Conservation (phyloP, 2,113 vertebrate genomes). For the Bujurquina vittata region DNA sequence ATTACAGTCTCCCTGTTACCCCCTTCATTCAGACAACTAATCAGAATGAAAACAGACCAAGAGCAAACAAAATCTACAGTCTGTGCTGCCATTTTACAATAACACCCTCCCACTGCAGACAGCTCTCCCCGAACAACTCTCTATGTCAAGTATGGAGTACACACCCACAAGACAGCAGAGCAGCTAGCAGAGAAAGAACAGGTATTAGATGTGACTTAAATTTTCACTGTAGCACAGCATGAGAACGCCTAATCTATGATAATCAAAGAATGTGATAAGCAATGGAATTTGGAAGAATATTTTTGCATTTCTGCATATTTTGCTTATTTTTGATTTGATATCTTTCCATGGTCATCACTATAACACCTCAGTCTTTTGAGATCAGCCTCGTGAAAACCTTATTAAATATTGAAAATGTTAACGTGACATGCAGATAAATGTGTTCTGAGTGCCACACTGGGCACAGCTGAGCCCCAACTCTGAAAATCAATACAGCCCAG, state of each 20-base stretch:
- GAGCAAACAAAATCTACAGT: constrained; percentile 26
- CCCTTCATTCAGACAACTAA: constrained; percentile 27
- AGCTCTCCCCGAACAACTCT: constrained; percentile 28
- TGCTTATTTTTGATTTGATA: constrained; percentile 1
- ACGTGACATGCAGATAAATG: constrained; percentile 73
- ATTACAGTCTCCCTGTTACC: constrained; percentile 15
- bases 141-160: constrained; percentile 22
- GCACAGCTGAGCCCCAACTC: constrained; percentile 74
- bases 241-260: not conserved
- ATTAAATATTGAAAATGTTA: constrained; percentile 80
- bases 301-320: not conserved
- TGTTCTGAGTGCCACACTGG: constrained; percentile 73
- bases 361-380: constrained; percentile 23
- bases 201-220: not conserved
- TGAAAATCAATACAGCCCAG: constrained; percentile 72
- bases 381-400: constrained; percentile 57
- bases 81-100: constrained; percentile 27
- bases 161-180: constrained; percentile 33
- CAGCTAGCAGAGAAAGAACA: not conserved
- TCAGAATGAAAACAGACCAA: constrained; percentile 42
- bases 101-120: constrained; percentile 4
- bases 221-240: not conserved
- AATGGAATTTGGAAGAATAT: not conserved
- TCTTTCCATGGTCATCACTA: not conserved
- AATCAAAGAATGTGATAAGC: not conserved